Base-by-base conservation (phyloP, 2,113 vertebrate species). In the Carassius carassius region DNA sequence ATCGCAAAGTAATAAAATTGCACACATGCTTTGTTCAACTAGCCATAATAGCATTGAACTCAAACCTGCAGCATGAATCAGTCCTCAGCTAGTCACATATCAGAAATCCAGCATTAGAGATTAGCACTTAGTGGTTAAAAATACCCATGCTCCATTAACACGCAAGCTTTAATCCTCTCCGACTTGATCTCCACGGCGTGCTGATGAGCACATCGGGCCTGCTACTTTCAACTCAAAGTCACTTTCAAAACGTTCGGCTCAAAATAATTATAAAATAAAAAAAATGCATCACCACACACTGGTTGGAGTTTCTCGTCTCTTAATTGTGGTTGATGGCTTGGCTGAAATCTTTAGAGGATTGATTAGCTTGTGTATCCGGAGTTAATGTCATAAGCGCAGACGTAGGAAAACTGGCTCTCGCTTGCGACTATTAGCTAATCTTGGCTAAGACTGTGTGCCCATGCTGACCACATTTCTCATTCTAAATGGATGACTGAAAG, bases 351-450 rank as follows among this genome's bases (percentile, higher is more conserved):
- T 41, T 84, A 88, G 7, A 32, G 88, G 83, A 86, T 90, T 92
- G 91, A 92, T 91, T 90, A 89, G 89, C 88, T 78, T 35, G 37
- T 88, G 83, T 90, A 82, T 72, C 74, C 87, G 41, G 86, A 88
- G 87, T 76, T 89, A 90, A 92, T 88, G 85, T 88, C 88, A 93
- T 91, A 91, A 91, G 63, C 5, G 0, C 25, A 44, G 19, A 88
- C 75, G 78, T 60, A 81, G 87, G 62, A 32, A 29, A 88, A 88
- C 82, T 51, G 84, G 73, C n/a, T 83, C 88, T 60, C 85, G 84
- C 86, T 86, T 83, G 56, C 14, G 44, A 76, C 41, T 51, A 63
- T 67, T 58, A 23, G 63, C 14, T 85, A 65, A 81, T 65, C 69
- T 81, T 63, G 54, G 73, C 85, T 16, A 76, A 41, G 10, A 62